phyloP scores from a whole-genome alignment of 2,888 invertebrate species.

The Rotaria sp. region DNA sequence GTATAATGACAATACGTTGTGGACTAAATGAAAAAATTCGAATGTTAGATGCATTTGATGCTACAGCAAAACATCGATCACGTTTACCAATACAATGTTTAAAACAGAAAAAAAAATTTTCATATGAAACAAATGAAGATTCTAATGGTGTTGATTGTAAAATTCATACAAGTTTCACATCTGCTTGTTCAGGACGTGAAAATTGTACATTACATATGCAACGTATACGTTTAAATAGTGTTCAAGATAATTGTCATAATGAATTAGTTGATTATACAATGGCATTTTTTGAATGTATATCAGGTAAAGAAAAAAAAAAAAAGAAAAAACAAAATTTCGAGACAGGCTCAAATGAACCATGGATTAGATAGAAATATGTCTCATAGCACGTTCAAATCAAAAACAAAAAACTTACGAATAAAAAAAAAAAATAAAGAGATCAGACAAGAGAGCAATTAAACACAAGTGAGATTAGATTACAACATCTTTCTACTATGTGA shows the following conservation, averaged over 20 bases:
- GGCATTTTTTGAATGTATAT: slow-evolving; percentile 39
- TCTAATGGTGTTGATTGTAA: slow-evolving; percentile 29
- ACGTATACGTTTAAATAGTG: slow-evolving; percentile 33
- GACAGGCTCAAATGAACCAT: neutral
- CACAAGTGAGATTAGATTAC: slow-evolving; percentile 10
- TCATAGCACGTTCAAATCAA: neutral
- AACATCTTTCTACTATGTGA: neutral
- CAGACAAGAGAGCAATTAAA: slow-evolving; percentile 9
- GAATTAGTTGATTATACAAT: slow-evolving; percentile 33
- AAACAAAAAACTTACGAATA: neutral
- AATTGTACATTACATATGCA: slow-evolving; percentile 38
- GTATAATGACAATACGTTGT: neutral
- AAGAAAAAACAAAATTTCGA: no score
- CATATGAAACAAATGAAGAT: no score
- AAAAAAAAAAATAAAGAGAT: neutral
- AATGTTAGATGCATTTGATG: neutral
- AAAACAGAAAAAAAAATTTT: neutral
- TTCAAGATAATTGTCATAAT: slow-evolving; percentile 26
- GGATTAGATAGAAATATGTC: neutral
- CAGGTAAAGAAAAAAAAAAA: no score
- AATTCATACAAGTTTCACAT: slow-evolving; percentile 38
- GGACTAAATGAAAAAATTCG: neutral
- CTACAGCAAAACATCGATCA: neutral
- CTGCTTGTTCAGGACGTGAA: slow-evolving; percentile 37
- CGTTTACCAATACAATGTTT: neutral